Evolutionary conservation across 2,113 vertebrate genomes (phyloP).

Genomic region (Spea bombifrons): DNA sequence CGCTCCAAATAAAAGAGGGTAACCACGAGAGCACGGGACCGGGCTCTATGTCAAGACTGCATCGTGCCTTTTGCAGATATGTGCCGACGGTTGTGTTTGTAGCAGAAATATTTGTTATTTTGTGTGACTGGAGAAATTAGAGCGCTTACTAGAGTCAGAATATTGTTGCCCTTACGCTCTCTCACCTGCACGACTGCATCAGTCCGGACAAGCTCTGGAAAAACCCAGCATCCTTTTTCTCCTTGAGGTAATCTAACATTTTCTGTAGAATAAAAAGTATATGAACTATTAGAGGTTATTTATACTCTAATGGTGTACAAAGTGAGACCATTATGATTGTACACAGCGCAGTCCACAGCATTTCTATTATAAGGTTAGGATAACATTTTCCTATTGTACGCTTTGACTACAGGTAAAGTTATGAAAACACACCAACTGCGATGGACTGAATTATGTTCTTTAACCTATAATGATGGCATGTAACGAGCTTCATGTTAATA

Average conservation of each 20-base stretch:
- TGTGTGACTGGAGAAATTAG: neutral
- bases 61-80: neutral
- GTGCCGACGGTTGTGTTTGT: neutral
- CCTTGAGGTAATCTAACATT: constrained; percentile 97
- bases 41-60: neutral
- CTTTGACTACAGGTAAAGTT: no score
- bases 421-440: no score
- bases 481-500: no score
- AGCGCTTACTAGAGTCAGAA: neutral
- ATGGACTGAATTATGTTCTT: no score
- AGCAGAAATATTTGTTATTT: neutral
- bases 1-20: neutral
- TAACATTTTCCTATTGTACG: no score
- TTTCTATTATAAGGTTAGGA: no score
- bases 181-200: constrained; percentile 98
- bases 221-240: constrained; percentile 94
- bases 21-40: constrained; percentile 5
- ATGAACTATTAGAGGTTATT: no score
- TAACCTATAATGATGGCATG: no score
- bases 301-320: no score
- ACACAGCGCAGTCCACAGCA: neutral
- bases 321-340: neutral
- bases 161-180: constrained; percentile 1
- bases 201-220: constrained; percentile 95
- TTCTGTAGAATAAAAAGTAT: constrained; percentile 69